Conservation (phyloP, 2,888 invertebrate genomes). For the Malthinus seriepunctatus region DNA sequence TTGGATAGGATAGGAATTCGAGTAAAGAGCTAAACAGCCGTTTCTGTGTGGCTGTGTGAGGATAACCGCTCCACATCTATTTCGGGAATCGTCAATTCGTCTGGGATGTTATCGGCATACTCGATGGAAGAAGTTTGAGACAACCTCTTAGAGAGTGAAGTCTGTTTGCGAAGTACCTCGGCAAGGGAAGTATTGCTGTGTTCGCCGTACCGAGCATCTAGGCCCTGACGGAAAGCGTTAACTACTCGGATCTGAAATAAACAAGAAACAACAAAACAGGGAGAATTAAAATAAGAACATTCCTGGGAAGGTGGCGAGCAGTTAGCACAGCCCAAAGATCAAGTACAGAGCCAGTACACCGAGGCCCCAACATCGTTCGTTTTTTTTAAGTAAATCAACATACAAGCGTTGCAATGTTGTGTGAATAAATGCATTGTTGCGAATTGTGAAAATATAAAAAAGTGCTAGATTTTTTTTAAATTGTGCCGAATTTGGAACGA, state of each 20-base stretch:
- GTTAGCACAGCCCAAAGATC: conserved; percentile 53
- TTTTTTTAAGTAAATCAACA: conserved; percentile 1
- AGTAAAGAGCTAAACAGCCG: conserved; percentile 74
- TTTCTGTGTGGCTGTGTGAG: conserved; percentile 93
- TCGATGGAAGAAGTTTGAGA: conserved; percentile 92
- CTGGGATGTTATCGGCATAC: conserved; percentile 86
- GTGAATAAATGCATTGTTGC: conserved; percentile 11
- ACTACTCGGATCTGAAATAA: conserved; percentile 97
- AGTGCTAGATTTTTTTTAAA: neutral
- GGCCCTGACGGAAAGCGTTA: conserved; percentile 99
- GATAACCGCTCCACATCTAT: conserved; percentile 91
- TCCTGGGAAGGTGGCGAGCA: conserved; percentile 50
- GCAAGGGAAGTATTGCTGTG: conserved; percentile 91
- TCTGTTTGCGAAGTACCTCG: conserved; percentile 92
- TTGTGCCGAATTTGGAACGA: conserved; percentile 8
- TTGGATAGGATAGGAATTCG: conserved; percentile 37
- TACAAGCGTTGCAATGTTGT: conserved; percentile 14
- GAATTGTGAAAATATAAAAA: neutral
- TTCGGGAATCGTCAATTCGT: conserved; percentile 87
- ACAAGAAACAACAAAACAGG: conserved; percentile 58
- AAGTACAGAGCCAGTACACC: conserved; percentile 45
- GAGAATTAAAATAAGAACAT: conserved; percentile 56
- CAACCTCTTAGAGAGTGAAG: conserved; percentile 88
- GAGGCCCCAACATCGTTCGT: conserved; percentile 40
- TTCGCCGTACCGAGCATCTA: conserved; percentile 93